Base-by-base conservation (phyloP, 2,888 invertebrate genomes). In the Phragmatobia fuliginosa region DNA sequence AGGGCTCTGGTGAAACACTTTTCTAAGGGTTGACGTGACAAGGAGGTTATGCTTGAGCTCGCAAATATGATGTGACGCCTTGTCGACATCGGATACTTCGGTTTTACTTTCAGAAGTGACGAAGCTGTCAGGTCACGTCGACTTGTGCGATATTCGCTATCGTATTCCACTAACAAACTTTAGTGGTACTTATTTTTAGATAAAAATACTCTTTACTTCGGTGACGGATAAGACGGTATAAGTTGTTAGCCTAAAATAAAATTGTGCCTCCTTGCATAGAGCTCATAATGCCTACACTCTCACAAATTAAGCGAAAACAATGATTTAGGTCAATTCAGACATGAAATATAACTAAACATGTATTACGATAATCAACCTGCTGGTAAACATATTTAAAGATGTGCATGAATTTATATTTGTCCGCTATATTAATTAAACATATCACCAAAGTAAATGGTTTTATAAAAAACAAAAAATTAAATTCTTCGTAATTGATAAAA, bases 111-210 rank as follows among this genome's bases (percentile, higher is more conserved):
- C 41, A n/a, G 41, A 56, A 41, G 25, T 38, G 58, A 32, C 21
- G 28, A 28, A 56, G 33, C 25, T 56, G 65, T 33, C 65, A 65
- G 65, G 36, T 56, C 65, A 56, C 52, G 65, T 65, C 56, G 16
- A 1, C 7, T n/a, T 52, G 25, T 7, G 11, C 52, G 56, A 38
- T 36, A 36, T n/a, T 56, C 36, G 36, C 33, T 32, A 56, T 65
- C 38, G 21, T 21, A 33, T 65, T 56, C 36, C 65, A 56, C 16
- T 49, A 16, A 6, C 36, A 28, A 33, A 56, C 16, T 16, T 56
- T 16, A 33, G 28, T 31, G 49, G 32, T 32, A 33, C 56, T 64
- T 28, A 36, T 56, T 33, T 25, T 25, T 36, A 52, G 8, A 31
- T 33, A 11, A 52, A 52, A 28, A 1, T 16, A 49, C 32, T 1